phyloP scores from a whole-genome alignment of 2,113 vertebrate species.

The Perognathus longimembris region DNA sequence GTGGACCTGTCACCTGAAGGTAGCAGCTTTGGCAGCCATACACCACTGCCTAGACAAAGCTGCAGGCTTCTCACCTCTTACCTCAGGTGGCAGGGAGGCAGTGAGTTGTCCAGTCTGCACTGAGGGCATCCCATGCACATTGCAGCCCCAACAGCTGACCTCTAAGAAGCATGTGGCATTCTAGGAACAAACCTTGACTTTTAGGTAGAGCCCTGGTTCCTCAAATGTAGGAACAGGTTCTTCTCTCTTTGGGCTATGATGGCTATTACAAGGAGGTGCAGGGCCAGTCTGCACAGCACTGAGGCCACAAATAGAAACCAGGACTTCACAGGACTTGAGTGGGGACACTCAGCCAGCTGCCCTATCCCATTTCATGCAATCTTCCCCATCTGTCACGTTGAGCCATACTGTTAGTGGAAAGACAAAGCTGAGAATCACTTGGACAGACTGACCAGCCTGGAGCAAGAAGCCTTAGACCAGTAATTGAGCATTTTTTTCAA shows the following conservation, averaged over 20 bases:
- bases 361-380: background rate
- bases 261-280: background rate
- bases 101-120: background rate
- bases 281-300: background rate
- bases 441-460: background rate
- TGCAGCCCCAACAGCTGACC: background rate
- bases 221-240: background rate
- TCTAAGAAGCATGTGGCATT: too few relatives aligned
- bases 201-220: background rate
- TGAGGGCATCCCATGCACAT: too few relatives aligned
- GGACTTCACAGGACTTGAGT: too few relatives aligned
- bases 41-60: background rate
- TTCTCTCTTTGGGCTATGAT: background rate
- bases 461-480: background rate
- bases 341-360: background rate
- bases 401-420: background rate
- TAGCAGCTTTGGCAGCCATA: background rate
- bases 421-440: background rate
- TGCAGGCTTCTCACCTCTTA: rapidly evolving
- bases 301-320: background rate
- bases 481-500: background rate
- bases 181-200: background rate
- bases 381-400: background rate
- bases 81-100: background rate
- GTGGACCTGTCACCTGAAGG: background rate